These are phyloP conservation scores for Phallusia fumigata DNA, from an alignment of 23 tunicate species.

Conservation along the genomic window DNA sequence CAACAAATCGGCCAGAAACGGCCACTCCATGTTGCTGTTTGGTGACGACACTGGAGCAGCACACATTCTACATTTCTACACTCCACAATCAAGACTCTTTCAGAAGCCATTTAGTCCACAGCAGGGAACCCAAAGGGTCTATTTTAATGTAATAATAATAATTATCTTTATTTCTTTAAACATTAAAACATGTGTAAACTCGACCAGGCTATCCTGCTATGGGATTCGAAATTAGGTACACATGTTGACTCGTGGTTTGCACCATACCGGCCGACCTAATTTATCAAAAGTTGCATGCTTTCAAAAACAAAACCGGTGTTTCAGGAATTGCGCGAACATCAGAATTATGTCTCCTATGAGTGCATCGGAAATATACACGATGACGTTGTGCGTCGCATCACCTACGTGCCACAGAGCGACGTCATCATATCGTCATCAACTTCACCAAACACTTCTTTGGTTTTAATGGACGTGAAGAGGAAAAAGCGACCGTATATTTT, in stretches of 20 bases:
- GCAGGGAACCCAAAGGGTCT: constrained; percentile 89
- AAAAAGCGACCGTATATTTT: constrained; percentile 84
- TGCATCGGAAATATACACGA: constrained; percentile 73
- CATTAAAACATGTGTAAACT: no score
- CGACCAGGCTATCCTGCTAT: no score
- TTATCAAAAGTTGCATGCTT: no score
- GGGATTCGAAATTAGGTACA: no score
- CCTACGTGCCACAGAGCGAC: constrained; percentile 87
- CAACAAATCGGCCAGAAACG: constrained; percentile 61
- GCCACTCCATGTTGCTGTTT: constrained; percentile 76
- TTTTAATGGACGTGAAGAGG: constrained; percentile 73
- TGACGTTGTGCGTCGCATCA: constrained; percentile 68
- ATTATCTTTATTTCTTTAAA: no score
- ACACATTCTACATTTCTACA: constrained; percentile 74
- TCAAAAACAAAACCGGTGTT: not conserved
- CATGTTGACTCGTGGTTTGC: no score
- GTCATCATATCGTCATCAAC: constrained; percentile 87
- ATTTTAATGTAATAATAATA: constrained; percentile 79
- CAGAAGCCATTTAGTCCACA: constrained; percentile 91
- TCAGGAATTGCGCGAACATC: constrained; percentile 71
- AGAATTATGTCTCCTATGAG: constrained; percentile 63
- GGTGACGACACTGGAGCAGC: constrained; percentile 90
- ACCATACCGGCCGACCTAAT: no score
- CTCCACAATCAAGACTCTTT: constrained; percentile 86
- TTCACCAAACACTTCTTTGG: constrained; percentile 82